phyloP scores from a whole-genome alignment of 2,797 vertebrate species.

The Cyprinella venusta region DNA sequence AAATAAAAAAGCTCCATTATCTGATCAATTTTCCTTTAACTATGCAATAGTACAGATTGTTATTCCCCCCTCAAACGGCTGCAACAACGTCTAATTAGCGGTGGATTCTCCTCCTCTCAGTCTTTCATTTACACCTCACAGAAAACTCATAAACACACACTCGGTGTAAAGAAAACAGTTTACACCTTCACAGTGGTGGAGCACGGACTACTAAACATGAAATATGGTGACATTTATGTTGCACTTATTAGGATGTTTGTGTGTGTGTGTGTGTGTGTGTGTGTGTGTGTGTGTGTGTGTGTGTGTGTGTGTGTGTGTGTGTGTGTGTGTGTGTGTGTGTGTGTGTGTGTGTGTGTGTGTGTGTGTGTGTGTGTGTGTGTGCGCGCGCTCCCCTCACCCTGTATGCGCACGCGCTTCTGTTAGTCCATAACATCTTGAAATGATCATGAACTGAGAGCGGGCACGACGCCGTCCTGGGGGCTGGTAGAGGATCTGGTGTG shows the following conservation, averaged over 20 bases:
- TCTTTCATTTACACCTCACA: conserved; percentile 36
- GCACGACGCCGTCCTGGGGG: conserved; percentile 91
- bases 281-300: no score
- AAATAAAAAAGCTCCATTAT: neutral
- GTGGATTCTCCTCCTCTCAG: neutral
- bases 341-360: neutral
- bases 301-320: neutral
- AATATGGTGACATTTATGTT: conserved; percentile 36
- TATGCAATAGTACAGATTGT: neutral
- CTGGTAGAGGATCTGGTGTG: conserved; percentile 78
- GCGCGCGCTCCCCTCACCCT: neutral
- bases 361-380: neutral
- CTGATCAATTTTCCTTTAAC: neutral
- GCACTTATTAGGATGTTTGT: neutral
- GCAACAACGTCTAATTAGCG: conserved; percentile 17
- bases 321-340: no score
- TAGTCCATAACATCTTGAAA: conserved; percentile 94
- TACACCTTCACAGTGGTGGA: conserved; percentile 45
- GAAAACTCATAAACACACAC: conserved; percentile 49
- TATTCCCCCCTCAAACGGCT: neutral
- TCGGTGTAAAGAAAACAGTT: conserved; percentile 35
- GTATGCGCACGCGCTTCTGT: conserved; percentile 23
- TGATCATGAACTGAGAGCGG: conserved; percentile 93
- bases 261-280: neutral
- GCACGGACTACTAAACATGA: conserved; percentile 32